These are phyloP conservation scores for Sarcophaga peregrina DNA, from an alignment of 1,140 invertebrate species.

Conservation along the genomic window DNA sequence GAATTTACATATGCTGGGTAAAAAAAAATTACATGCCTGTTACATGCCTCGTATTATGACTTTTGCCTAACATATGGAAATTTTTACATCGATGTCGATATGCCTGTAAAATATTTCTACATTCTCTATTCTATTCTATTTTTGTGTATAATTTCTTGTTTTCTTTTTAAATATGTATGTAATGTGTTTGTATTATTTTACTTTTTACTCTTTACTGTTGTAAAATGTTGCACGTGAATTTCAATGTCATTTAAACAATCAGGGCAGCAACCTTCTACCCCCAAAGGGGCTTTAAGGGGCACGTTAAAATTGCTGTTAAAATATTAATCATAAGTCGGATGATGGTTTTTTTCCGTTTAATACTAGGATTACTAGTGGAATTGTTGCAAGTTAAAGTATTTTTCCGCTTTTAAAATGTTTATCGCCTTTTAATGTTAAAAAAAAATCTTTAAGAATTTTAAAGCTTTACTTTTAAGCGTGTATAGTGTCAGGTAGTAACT, in stretches of 20 bases:
- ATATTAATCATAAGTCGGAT: too few relatives aligned
- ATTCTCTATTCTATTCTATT: background rate
- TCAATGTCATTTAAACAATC: constrained; percentile 43
- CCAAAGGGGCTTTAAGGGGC: background rate
- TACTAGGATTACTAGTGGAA: background rate
- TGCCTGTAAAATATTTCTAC: too few relatives aligned
- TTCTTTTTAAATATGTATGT: background rate
- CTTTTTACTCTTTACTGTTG: background rate
- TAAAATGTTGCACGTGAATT: constrained; percentile 35
- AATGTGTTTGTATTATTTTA: background rate
- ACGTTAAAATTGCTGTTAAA: too few relatives aligned
- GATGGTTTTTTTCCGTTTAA: too few relatives aligned
- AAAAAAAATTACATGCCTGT: too few relatives aligned
- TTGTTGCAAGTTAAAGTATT: background rate
- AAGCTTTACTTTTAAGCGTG: too few relatives aligned
- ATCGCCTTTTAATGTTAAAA: background rate
- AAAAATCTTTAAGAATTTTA: background rate
- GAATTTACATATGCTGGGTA: too few relatives aligned
- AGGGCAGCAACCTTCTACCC: constrained; percentile 44
- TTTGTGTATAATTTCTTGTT: background rate
- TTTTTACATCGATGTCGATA: too few relatives aligned
- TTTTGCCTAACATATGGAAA: too few relatives aligned
- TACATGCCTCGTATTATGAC: too few relatives aligned
- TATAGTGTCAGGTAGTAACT: too few relatives aligned
- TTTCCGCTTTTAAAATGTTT: background rate